Conservation (phyloP, 2,888 invertebrate genomes). For the Campoletis raptor region DNA sequence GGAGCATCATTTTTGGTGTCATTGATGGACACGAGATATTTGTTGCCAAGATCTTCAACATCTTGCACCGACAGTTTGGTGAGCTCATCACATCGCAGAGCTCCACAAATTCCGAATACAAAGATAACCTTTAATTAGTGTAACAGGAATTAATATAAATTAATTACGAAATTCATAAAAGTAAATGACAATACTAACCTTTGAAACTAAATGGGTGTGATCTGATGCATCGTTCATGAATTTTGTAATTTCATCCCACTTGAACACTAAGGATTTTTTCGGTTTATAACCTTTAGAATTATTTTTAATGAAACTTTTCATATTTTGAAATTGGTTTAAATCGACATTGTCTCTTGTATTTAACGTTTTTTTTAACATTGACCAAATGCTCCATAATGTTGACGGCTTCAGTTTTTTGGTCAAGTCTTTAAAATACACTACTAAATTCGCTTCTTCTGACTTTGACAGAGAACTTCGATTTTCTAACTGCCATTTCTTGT, state of each 20-base stretch:
- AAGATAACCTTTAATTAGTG: too few relatives aligned
- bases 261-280: slow-evolving; percentile 53
- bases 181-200: too few relatives aligned
- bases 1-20: slow-evolving; percentile 39
- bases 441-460: too few relatives aligned
- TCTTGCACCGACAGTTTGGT: slow-evolving; percentile 51
- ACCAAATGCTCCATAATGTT: slow-evolving; percentile 56
- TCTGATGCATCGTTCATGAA: slow-evolving; percentile 47
- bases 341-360: slow-evolving; percentile 59
- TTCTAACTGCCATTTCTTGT: slow-evolving; percentile 48
- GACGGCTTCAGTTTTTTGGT: slow-evolving; percentile 38
- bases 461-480: too few relatives aligned
- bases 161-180: too few relatives aligned
- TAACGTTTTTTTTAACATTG: slow-evolving; percentile 65
- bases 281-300: slow-evolving; percentile 31
- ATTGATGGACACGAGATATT: slow-evolving; percentile 51
- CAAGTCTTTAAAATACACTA: too few relatives aligned
- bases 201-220: too few relatives aligned
- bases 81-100: slow-evolving; percentile 56
- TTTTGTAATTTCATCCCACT: slow-evolving; percentile 52
- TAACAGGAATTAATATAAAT: too few relatives aligned
- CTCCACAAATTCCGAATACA: slow-evolving; percentile 60
- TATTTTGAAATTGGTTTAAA: slow-evolving; percentile 63
- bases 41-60: slow-evolving; percentile 58
- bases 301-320: slow-evolving; percentile 64